phyloP scores from a whole-genome alignment of 2,888 invertebrate species.

The Agrypnus murinus region DNA sequence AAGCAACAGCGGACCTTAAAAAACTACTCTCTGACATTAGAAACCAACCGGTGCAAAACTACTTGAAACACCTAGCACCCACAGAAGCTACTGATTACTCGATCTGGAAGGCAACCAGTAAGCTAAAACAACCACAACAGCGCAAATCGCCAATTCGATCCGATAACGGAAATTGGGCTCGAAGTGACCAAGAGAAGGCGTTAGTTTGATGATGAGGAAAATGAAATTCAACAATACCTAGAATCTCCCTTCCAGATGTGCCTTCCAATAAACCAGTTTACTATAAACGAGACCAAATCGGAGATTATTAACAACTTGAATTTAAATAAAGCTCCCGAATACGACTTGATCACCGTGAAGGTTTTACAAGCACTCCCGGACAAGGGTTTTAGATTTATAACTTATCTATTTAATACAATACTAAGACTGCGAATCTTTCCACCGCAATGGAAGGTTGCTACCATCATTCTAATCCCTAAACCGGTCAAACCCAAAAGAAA shows the following conservation, averaged over 20 bases:
- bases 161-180: slow-evolving; percentile 7
- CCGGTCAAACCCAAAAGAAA: slow-evolving; percentile 5
- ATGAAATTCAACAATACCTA: slow-evolving; percentile 7
- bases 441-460: slow-evolving; percentile 7
- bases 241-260: slow-evolving; percentile 1
- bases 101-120: slow-evolving; percentile 5
- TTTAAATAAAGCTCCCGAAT: slow-evolving; percentile 8
- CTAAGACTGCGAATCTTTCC: slow-evolving; percentile 6
- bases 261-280: slow-evolving; percentile 8
- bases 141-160: slow-evolving; percentile 7
- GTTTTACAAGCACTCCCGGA: slow-evolving; percentile 11
- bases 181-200: slow-evolving; percentile 8
- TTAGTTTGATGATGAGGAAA: slow-evolving; percentile 17
- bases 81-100: slow-evolving; percentile 1
- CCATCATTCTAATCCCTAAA: slow-evolving; percentile 12
- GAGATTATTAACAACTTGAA: slow-evolving; percentile 1
- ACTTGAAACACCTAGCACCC: slow-evolving; percentile 8
- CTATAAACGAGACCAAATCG: slow-evolving; percentile 8
- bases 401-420: slow-evolving; percentile 10
- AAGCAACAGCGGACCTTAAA: slow-evolving; percentile 12
- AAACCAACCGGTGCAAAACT: slow-evolving; percentile 6
- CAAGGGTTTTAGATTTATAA: too few species aligned
- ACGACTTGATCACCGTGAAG: slow-evolving; percentile 10
- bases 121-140: slow-evolving; percentile 13
- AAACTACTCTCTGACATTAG: slow-evolving; percentile 9